Base-by-base conservation (phyloP, 1,140 invertebrate species). In the Drosophila nannoptera region DNA sequence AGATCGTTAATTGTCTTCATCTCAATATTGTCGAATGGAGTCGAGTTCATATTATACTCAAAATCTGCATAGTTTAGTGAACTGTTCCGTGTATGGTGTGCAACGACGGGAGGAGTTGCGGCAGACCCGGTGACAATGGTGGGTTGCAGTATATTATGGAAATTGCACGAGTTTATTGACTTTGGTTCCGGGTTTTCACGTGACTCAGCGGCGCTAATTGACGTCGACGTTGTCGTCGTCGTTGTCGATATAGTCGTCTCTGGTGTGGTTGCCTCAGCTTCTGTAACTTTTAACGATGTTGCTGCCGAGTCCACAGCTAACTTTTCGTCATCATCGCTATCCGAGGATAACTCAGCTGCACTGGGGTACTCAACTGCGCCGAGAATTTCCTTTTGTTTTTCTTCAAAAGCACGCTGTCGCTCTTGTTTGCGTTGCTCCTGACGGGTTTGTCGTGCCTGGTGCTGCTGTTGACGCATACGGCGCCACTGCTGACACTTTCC, bases 1-100 rank as follows among this genome's bases (percentile, higher is more conserved):
- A 97, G 93, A 88, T 97, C 96, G 90, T 97, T 97, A 43, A 97
- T 95, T 38, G 95, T 96, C 90, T 97, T 96, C 32, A 97, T 87
- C 91, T 96, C 96, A 90, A 97, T 93, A 90, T 96, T 96, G 91
- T 97, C 96, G 90, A 97, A 97, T 0, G 96, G 96, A 88, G 95
- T 96, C 12, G 95, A 96, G 50, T 94, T 96, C 81, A 83, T 80
- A 87, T 96, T 95, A 87, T 94, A 93, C 90, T 97, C 96, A 91
- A 97, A 97, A 87, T 97, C 95, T 43, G 93, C 93, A 83, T 92
- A 93, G 75, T 94, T 93, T 56, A 95, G 90, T 52, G 78, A 78
- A 49, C 77, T 86, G 22, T 86, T 88, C 9, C 71, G 70, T 35
- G 77, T 74, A 66, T 80, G 81, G 32, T 61, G 52, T 31, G 75